Base-by-base conservation (phyloP, 2,888 invertebrate genomes). In the Dermolepida albohirtum region DNA sequence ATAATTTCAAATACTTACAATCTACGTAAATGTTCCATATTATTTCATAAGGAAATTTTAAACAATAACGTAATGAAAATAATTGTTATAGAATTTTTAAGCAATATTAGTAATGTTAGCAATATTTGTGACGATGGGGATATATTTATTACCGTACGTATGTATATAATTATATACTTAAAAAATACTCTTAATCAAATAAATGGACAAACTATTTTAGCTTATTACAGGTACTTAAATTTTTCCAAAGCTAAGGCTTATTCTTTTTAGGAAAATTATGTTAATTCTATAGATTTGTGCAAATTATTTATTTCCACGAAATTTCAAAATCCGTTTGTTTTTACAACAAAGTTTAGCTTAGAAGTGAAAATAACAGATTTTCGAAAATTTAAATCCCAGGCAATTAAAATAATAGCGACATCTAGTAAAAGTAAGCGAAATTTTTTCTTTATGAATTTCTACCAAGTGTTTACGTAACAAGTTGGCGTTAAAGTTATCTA, bases 391-490 rank as follows among this genome's bases (percentile, higher is more conserved):
- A 52, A 16, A 7, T 59, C 65, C 43, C 62, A 70, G 39, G 67
- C 59, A 5, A 17, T 71, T 10, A 72, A 73, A 71, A 47, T 74
- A 40, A 74, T 73, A 34, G 74, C 67, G 47, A 72, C 73, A 14
- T 64, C 74, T 43, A 72, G 71, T n/a, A 70, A 67, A 69, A 67
- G 73, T 74, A 67, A 63, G 50, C 51, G 14, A 34, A 49, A 11
- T 6, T 11, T 17, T n/a, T 55, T 40, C n/a, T 22, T 0, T 5
- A 14, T 34, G 8, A 27, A 14, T 12, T 12, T 52, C n/a, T 11
- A 11, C 5, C 34, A 2, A 22, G 4, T 22, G 22, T 22, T 22
- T 1, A 22, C 1, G 4, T 22, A 22, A 22, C n/a, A n/a, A 22
- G 1, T 22, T 22, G 22, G 22, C 22, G 22, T 22, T 4, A 1